Conservation (phyloP, 2,797 vertebrate genomes). For the Sphenopsis melanotis region DNA sequence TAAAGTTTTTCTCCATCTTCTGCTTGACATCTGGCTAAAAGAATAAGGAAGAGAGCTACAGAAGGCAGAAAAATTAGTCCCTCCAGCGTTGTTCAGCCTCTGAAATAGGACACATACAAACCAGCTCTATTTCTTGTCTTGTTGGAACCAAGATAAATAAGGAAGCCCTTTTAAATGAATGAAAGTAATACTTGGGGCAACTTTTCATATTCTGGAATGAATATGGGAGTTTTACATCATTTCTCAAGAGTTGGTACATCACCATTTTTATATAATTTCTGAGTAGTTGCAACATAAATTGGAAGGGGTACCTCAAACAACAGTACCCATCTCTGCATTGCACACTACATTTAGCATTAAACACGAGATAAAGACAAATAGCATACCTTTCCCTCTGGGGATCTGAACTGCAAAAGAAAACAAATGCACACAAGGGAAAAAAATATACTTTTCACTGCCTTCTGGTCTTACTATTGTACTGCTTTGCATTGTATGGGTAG, state of each 20-base stretch:
- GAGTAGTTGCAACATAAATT: neutral
- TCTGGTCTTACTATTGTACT: neutral
- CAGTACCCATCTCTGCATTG: neutral
- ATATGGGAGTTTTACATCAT: fast-evolving
- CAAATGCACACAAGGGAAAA: neutral
- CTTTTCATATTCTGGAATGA: neutral
- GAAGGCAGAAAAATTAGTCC: neutral
- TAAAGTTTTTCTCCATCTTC: neutral
- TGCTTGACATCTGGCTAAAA: neutral
- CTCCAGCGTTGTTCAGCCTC: neutral
- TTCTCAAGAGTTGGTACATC: neutral
- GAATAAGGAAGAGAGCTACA: neutral
- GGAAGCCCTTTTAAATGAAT: neutral
- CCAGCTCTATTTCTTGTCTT: neutral
- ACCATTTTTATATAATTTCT: neutral
- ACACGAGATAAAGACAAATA: neutral
- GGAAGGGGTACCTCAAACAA: neutral
- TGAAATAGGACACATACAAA: neutral
- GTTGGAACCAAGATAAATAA: neutral
- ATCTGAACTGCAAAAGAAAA: neutral
- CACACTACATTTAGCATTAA: neutral
- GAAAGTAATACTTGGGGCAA: neutral
- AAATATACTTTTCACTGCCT: neutral
- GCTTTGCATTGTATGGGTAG: neutral
- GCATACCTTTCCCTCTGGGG: neutral